Base-by-base conservation (phyloP, 2,797 vertebrate genomes). In the Cynopterus sphinx region DNA sequence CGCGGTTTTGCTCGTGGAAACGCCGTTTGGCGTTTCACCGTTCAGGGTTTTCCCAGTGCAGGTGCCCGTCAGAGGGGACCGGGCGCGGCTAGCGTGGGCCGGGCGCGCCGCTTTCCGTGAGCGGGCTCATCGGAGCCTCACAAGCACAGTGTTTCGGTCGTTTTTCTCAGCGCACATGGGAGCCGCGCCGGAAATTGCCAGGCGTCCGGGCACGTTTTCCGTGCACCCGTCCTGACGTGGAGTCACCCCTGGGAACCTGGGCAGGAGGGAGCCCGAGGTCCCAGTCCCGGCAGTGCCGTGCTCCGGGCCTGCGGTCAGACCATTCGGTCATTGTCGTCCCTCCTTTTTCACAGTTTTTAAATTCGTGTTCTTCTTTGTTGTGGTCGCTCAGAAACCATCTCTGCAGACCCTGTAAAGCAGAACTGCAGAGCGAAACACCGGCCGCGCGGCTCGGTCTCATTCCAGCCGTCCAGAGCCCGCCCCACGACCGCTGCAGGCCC, bases 401-500 rank as follows among this genome's bases (percentile, higher is more conserved):
- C 28, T 85, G 17, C 41, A 57, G n/a, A 28, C 63, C 59, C 7
- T 11, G 0, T 33, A n/a, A 55, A 28, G 24, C 21, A 51, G n/a
- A 49, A 26, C 2, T 31, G 31, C 41, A 13, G 84, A 46, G 6
- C 28, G n/a, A 3, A 21, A 10, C 26, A 19, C 13, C 51, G 1
- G 13, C 9, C 24, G 22, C 11, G 15, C n/a, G 24, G 4, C 28
- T 53, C 51, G 53, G 2, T 57, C 43, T 36, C 49, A 3, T 22
- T 55, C 68, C 8, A 11, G 6, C 55, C 13, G 36, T 36, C 2
- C 17, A 49, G 46, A 49, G 46, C 46, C 46, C 6, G 31, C 26
- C 31, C 22, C 53, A 2, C 0, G 5, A 10, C 24, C 43, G 4
- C 1, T 6, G 16, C 13, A 36, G 71, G 41, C n/a, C n/a, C 26